Conservation (phyloP, 2,797 vertebrate species). For the Gephyroberyx darwinii region DNA sequence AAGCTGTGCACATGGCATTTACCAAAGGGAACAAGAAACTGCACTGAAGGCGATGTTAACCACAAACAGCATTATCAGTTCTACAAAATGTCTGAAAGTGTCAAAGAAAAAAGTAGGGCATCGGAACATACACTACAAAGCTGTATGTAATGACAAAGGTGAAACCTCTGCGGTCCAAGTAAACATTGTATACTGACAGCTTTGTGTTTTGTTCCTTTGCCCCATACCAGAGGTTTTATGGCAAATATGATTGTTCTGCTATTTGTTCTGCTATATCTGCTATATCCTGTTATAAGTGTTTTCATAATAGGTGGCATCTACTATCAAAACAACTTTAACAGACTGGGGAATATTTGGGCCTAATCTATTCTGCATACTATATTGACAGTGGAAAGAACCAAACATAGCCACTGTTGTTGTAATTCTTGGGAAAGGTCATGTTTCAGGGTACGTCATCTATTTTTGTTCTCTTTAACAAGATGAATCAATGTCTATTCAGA, state of each 20-base stretch:
- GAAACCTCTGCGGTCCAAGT: slow-evolving; percentile 23
- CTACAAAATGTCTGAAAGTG: slow-evolving; percentile 18
- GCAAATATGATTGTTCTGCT: not conserved
- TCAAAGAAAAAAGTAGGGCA: slow-evolving; percentile 41
- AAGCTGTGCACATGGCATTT: slow-evolving; percentile 3
- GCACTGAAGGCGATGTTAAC: slow-evolving; percentile 25
- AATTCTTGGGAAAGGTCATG: not conserved
- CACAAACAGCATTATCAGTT: slow-evolving; percentile 46
- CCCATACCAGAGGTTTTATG: not conserved
- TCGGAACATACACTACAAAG: not conserved
- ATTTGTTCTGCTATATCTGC: not conserved
- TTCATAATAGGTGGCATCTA: not conserved
- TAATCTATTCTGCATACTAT: not conserved
- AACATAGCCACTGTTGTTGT: slow-evolving; percentile 15
- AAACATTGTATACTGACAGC: not conserved
- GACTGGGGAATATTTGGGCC: slow-evolving; percentile 15
- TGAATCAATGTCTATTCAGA: slow-evolving; percentile 30
- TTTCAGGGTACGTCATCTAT: not conserved
- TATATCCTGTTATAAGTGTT: not conserved
- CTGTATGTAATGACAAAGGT: slow-evolving; percentile 46
- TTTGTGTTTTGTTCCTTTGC: not conserved
- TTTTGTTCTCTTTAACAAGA: slow-evolving; percentile 17
- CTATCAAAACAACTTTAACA: slow-evolving; percentile 6
- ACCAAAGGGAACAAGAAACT: slow-evolving; percentile 35
- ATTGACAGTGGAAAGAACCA: slow-evolving; percentile 12